Conservation (phyloP, 2,797 vertebrate genomes). For the Pampus argenteus region DNA sequence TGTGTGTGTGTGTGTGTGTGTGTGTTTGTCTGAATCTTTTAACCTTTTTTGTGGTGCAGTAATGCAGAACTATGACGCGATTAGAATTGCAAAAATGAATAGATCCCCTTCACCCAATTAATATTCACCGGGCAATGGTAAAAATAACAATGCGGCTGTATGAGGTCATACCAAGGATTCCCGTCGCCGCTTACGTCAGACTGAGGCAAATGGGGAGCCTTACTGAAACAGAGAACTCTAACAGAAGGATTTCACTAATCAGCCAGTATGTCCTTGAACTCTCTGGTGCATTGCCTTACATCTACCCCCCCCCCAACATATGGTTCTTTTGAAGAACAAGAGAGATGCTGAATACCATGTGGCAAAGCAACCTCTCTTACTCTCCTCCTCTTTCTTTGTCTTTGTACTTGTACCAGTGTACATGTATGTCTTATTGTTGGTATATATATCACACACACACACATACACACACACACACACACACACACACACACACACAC, state of each 20-base stretch:
- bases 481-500: too few species aligned
- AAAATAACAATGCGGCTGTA: slow-evolving; percentile 37
- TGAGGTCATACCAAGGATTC: slow-evolving; percentile 50
- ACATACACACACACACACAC: background rate
- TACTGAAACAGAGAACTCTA: slow-evolving; percentile 30
- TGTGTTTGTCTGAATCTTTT: background rate
- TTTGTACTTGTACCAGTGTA: slow-evolving; percentile 13
- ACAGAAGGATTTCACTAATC: slow-evolving; percentile 52
- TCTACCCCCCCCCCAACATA: slow-evolving; percentile 35
- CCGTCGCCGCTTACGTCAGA: slow-evolving; percentile 56
- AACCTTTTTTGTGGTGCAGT: background rate
- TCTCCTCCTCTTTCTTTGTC: background rate
- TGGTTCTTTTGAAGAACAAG: slow-evolving; percentile 62
- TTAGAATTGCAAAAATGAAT: slow-evolving; percentile 15
- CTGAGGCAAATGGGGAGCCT: background rate
- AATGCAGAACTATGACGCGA: slow-evolving; percentile 1
- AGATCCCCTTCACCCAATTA: slow-evolving; percentile 18
- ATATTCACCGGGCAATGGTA: slow-evolving; percentile 27
- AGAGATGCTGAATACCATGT: slow-evolving; percentile 59
- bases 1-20: too few species aligned
- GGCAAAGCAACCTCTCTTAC: slow-evolving; percentile 42
- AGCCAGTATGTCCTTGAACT: slow-evolving; percentile 62
- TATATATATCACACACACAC: background rate
- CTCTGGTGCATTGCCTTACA: slow-evolving; percentile 19
- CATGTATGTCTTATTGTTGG: too few species aligned